Percentiles rank a stretch among this genome's conserved stretches.
Conservation (phyloP, 2,888 invertebrate species). For the Melanotus villosus region DNA sequence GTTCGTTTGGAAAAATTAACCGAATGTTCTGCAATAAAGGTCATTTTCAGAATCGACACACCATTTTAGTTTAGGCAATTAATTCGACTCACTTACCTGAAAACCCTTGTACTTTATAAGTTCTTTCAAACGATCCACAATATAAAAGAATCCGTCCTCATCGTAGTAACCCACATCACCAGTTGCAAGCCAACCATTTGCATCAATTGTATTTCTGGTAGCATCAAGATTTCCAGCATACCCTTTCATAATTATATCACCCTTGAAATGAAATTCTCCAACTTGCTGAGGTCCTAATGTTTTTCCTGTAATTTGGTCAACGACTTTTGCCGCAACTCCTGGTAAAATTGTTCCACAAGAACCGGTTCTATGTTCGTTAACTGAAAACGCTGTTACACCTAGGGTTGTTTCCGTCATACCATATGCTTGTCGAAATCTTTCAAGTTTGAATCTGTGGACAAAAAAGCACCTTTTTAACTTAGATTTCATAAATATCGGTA, state of each 20-base stretch:
- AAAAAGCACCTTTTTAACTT: background rate
- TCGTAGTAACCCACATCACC: conserved; percentile 91
- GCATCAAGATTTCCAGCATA: conserved; percentile 80
- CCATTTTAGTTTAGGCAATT: too few species aligned
- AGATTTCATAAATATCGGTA: background rate
- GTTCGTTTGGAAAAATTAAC: too few species aligned
- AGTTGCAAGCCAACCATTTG: too few species aligned
- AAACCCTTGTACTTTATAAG: too few species aligned
- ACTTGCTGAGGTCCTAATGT: conserved; percentile 74
- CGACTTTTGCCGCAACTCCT: conserved; percentile 75
- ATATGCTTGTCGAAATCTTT: conserved; percentile 78
- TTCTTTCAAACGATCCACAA: too few species aligned
- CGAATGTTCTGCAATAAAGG: too few species aligned
- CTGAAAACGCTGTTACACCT: conserved; percentile 62
- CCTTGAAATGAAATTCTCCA: conserved; percentile 88
- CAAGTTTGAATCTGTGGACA: conserved; percentile 51
- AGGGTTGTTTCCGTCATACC: conserved; percentile 84
- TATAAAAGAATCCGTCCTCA: too few species aligned
- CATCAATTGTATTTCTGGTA: conserved; percentile 75
- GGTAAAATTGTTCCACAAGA: conserved; percentile 76
- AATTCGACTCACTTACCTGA: too few species aligned
- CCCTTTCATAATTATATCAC: conserved; percentile 73
- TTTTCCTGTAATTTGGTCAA: conserved; percentile 75
- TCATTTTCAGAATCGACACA: too few species aligned
- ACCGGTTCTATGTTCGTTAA: conserved; percentile 68